These are phyloP conservation scores for Nanorana parkeri DNA, from an alignment of 2,113 vertebrate species.

Conservation along the genomic window DNA sequence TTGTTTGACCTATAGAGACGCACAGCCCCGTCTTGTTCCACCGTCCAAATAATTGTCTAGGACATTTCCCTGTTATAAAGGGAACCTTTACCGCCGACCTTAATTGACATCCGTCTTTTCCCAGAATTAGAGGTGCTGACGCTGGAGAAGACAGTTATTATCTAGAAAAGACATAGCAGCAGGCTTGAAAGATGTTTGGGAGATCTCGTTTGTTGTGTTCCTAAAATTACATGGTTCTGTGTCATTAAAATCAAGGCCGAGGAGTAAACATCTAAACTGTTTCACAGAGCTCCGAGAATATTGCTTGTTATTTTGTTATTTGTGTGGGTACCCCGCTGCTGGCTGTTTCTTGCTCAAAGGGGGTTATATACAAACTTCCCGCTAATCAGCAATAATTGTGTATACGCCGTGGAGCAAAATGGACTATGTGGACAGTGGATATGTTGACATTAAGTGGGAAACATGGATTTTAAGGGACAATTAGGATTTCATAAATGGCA, in stretches of 20 bases:
- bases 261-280: background rate
- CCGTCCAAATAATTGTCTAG: background rate
- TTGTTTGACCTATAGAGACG: constrained; percentile 20
- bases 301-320: too few relatives aligned
- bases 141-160: background rate
- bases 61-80: background rate
- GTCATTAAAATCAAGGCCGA: background rate
- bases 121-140: background rate
- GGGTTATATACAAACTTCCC: too few relatives aligned
- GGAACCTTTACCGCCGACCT: background rate
- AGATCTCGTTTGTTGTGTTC: constrained; percentile 1
- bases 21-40: background rate
- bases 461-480: too few relatives aligned
- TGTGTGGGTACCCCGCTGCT: too few relatives aligned
- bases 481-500: too few relatives aligned
- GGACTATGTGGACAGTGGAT: too few relatives aligned
- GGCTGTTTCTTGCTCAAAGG: too few relatives aligned
- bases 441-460: background rate
- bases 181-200: background rate
- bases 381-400: too few relatives aligned
- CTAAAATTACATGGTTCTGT: background rate
- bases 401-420: too few relatives aligned
- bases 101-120: background rate
- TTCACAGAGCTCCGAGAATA: too few relatives aligned
- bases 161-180: background rate